phyloP scores from a whole-genome alignment of 2,888 invertebrate species.

The Rhagium mordax region DNA sequence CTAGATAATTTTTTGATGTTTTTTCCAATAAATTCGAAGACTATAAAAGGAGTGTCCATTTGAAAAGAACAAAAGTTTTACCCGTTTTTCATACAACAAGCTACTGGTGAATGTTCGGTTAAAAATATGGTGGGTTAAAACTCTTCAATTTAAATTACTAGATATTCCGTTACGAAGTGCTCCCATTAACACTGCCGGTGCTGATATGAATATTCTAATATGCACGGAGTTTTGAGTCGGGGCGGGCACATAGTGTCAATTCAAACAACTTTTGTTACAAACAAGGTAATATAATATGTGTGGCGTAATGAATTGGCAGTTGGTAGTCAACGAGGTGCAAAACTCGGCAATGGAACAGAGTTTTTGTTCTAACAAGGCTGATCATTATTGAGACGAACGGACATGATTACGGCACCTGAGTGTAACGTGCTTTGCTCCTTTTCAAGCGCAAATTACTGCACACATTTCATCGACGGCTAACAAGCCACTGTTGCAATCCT shows the following conservation, averaged over 20 bases:
- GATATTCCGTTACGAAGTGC: no score
- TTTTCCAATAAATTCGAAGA: no score
- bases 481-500: constrained; percentile 35
- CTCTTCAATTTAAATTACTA: no score
- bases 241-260: constrained; percentile 8
- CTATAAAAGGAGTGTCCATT: no score
- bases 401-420: constrained; percentile 41
- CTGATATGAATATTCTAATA: not conserved
- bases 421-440: constrained; percentile 24
- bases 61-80: no score
- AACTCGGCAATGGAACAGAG: constrained; percentile 38
- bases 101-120: no score
- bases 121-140: no score
- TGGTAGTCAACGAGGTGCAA: constrained; percentile 52
- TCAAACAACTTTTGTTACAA: constrained; percentile 18
- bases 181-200: not conserved
- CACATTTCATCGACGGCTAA: constrained; percentile 50
- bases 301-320: constrained; percentile 51
- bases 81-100: no score
- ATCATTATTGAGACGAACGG: constrained; percentile 50
- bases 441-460: constrained; percentile 40
- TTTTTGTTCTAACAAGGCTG: constrained; percentile 55
- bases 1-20: no score
- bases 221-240: no score
- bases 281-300: constrained; percentile 21